Conservation (phyloP, 2,888 invertebrate species). For the Morinoia aosen region DNA sequence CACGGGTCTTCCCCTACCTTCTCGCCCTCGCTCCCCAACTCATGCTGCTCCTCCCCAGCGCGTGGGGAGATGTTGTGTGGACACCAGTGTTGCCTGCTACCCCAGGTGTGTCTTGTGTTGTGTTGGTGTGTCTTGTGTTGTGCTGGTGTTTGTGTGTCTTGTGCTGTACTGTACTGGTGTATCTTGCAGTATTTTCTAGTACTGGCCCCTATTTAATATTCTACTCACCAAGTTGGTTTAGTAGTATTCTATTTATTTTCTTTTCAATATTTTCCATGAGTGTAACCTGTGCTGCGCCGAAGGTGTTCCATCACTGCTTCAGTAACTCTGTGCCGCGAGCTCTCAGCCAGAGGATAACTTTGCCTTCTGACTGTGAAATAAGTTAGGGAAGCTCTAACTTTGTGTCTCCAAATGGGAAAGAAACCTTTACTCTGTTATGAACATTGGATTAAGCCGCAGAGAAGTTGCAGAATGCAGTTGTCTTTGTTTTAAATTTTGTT, state of each 20-base stretch:
- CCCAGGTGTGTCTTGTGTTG: background rate
- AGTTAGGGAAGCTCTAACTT: background rate
- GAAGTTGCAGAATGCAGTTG: background rate
- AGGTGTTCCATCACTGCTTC: background rate
- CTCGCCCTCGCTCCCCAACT: conserved; percentile 36
- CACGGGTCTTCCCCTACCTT: background rate
- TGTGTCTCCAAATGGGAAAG: background rate
- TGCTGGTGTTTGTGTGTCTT: background rate
- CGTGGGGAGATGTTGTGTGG: background rate
- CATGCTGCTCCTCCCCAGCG: background rate
- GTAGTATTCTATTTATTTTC: too few species aligned
- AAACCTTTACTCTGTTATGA: background rate
- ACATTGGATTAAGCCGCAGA: background rate
- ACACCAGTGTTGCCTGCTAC: background rate
- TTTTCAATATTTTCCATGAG: too few species aligned
- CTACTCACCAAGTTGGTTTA: background rate
- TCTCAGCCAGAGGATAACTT: background rate
- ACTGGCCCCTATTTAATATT: background rate
- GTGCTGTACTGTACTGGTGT: background rate
- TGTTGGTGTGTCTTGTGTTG: background rate
- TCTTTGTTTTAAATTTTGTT: background rate
- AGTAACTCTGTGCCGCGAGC: background rate
- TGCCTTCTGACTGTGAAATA: background rate
- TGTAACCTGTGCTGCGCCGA: background rate
- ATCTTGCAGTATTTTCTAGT: background rate